Percentiles rank a stretch among this genome's conserved stretches.
Evolutionary conservation across 2,113 vertebrate genomes (phyloP).

Genomic region (Litocranius walleri): DNA sequence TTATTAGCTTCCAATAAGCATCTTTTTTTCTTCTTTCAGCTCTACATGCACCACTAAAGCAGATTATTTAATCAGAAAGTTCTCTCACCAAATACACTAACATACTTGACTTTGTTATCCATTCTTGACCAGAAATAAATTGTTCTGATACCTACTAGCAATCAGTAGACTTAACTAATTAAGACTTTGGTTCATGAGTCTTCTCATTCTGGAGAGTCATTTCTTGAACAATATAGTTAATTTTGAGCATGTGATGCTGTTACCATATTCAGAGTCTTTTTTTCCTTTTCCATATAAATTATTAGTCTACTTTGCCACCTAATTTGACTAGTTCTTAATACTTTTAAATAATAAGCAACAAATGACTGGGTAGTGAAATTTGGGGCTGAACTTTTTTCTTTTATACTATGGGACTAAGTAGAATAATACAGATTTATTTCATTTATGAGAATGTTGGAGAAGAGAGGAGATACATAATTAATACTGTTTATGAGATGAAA

Average conservation of each 20-base stretch:
- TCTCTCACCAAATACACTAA: not conserved
- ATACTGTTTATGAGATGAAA: conserved; percentile 79
- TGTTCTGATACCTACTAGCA: not conserved
- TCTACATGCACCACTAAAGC: not conserved
- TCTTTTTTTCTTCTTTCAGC: not conserved
- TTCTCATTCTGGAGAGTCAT: not conserved
- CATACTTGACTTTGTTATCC: not conserved
- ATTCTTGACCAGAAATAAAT: not conserved
- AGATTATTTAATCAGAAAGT: not conserved
- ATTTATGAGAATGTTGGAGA: conserved; percentile 56
- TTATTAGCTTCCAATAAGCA: not conserved
- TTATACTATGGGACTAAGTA: conserved; percentile 1
- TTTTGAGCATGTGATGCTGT: conserved; percentile 27
- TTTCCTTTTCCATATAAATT: not conserved
- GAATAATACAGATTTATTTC: conserved; percentile 49
- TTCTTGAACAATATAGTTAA: not conserved
- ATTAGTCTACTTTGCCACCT: not conserved
- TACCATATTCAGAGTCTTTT: conserved; percentile 9
- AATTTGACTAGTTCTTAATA: conserved; percentile 19
- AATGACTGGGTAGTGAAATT: not conserved
- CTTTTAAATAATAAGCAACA: conserved; percentile 16
- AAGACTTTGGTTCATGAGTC: not conserved
- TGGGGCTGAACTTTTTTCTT: not conserved
- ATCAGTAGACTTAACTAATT: not conserved
- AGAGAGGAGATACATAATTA: conserved; percentile 72